Evolutionary conservation across 2,113 vertebrate species (phyloP).

Genomic region (Tricholaema leucomelas): DNA sequence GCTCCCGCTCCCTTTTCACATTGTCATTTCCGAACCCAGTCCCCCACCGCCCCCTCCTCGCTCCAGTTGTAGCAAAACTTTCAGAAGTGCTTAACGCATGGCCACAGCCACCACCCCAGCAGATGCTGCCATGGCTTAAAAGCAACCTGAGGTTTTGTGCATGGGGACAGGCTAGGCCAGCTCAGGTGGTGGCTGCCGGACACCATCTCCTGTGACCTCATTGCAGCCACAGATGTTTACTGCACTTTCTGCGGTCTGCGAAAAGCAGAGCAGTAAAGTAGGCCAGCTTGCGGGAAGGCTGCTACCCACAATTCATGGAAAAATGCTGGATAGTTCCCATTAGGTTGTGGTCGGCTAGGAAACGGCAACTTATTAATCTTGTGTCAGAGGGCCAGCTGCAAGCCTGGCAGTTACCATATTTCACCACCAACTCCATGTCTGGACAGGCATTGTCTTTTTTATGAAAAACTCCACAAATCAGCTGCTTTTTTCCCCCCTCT

Average conservation of each 20-base stretch:
- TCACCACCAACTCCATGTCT: conserved; percentile 87
- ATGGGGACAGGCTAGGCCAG: conserved; percentile 38
- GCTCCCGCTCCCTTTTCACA: conserved; percentile 9
- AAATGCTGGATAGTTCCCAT: conserved; percentile 96
- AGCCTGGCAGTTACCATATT: conserved; percentile 89
- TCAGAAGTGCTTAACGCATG: conserved; percentile 47
- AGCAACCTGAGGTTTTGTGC: conserved; percentile 11
- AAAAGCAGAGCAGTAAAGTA: conserved; percentile 90
- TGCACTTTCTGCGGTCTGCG: conserved; percentile 79
- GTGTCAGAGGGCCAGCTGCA: conserved; percentile 99
- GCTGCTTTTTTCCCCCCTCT: conserved; percentile 66
- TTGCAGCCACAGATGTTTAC: conserved; percentile 92
- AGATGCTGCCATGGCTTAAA: background rate
- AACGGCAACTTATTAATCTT: conserved; percentile 99
- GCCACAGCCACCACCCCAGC: background rate
- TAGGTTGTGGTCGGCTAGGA: conserved; percentile 99
- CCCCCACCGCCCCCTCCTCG: background rate
- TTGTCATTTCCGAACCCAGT: conserved; percentile 46
- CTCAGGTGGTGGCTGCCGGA: conserved; percentile 75
- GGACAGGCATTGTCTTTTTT: conserved; percentile 79
- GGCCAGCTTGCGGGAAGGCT: conserved; percentile 96
- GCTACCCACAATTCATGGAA: conserved; percentile 93
- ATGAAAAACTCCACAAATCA: conserved; percentile 83
- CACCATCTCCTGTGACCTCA: conserved; percentile 85
- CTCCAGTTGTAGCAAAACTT: conserved; percentile 65